Base-by-base conservation (phyloP, 2,888 invertebrate genomes). In the Cylindroiulus punctatus region DNA sequence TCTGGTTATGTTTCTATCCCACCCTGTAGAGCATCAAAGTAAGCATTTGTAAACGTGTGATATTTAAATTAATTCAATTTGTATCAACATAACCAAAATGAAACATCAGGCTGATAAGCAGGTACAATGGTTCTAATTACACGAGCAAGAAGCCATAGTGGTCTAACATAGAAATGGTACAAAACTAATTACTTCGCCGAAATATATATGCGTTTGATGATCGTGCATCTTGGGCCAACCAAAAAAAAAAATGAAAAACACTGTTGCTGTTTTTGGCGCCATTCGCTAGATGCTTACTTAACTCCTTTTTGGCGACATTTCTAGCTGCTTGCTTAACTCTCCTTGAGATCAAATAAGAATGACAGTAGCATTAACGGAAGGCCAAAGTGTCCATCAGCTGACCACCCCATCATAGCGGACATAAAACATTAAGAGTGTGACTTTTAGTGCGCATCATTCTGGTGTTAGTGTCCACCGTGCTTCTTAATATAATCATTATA, bases 401-500 rank as follows among this genome's bases (percentile, higher is more conserved):
- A 82, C 82, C 82, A 82, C 42, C 82, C 82, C 36, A 42, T 82
- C 82, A 82, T 82, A 82, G 82, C 22, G 82, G 36, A 36, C 82
- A 82, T 82, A 82, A 82, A 82, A 82, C 82, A 82, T 82, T 82
- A 82, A 42, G 82, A 40, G 82, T 82, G 82, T 82, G 82, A 82
- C 82, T 82, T 82, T 82, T 82, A 82, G 82, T 42, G 82, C 82
- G 42, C 36, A 82, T 82, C 82, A 82, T 82, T 82, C 82, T 82
- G 36, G 82, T 82, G 82, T 82, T 82, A 82, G 17, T 82, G 82
- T 82, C 82, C 82, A 36, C 82, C 65, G 65, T 82, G 42, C 36
- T 82, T 82, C 82, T 82, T 82, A 82, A 82, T 82, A 65, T 65
- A 65, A 65, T 65, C 65, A 65, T 65, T 65, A 65, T 65, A 65